A percentile compares a stretch with the other conserved stretches of the same genome.
Conservation (phyloP, 1,140 invertebrate genomes). For the Scylla paramamosain region DNA sequence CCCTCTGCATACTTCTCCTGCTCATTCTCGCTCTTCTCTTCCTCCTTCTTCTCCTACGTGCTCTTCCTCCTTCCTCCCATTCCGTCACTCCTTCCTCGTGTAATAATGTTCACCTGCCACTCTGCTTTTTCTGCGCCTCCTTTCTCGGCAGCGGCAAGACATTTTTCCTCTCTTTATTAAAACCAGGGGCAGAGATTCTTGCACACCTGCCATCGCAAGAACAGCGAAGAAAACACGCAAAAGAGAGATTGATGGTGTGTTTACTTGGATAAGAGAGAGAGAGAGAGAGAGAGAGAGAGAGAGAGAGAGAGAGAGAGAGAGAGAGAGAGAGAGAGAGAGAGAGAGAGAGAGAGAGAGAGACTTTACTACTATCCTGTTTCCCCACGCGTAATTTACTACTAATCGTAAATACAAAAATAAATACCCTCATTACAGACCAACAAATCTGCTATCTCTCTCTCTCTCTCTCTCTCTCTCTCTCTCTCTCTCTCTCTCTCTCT, state of each 20-base stretch:
- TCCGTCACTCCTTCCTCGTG: not conserved
- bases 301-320: no score
- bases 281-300: slow-evolving; percentile 16
- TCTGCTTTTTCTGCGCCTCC: not conserved
- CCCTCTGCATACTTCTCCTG: not conserved
- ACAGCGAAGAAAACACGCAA: not conserved
- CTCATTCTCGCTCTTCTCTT: not conserved
- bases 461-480: no score
- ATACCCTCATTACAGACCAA: no score
- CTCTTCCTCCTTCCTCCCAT: not conserved
- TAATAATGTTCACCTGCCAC: slow-evolving; percentile 22
- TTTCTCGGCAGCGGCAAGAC: not conserved
- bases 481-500: no score
- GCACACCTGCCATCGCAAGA: not conserved
- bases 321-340: not conserved
- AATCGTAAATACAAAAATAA: no score
- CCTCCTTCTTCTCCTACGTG: not conserved
- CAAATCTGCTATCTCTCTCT: no score
- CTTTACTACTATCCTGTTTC: no score
- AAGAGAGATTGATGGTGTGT: not conserved
- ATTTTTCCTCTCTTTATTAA: slow-evolving; percentile 24
- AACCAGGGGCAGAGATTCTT: not conserved
- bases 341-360: not conserved
- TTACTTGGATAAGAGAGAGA: not conserved
- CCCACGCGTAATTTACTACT: no score